Percentiles rank a stretch among this genome's conserved stretches.
phyloP scores from a whole-genome alignment of 2,797 vertebrate species.

The Enteromius argenteus region DNA sequence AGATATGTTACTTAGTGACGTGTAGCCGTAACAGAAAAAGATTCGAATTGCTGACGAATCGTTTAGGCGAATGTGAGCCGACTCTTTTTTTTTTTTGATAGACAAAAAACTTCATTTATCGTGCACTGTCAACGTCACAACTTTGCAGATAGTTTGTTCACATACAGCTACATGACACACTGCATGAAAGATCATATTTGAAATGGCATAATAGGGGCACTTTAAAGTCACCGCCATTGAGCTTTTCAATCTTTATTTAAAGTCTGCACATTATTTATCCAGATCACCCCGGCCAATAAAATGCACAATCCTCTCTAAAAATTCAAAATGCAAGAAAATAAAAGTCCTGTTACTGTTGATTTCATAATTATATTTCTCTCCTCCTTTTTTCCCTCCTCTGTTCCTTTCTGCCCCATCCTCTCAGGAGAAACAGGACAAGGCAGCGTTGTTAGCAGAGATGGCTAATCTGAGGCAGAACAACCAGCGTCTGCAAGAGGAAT shows the following conservation, averaged over 20 bases:
- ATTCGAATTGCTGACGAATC: too few species aligned
- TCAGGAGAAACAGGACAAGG: slow-evolving; percentile 95
- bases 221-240: too few species aligned
- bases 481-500: slow-evolving; percentile 90
- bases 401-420: neutral
- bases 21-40: too few species aligned
- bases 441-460: slow-evolving; percentile 88
- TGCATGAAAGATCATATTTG: too few species aligned
- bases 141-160: too few species aligned
- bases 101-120: too few species aligned
- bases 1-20: too few species aligned
- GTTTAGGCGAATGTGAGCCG: too few species aligned
- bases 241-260: neutral
- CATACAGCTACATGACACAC: too few species aligned
- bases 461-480: slow-evolving; percentile 90
- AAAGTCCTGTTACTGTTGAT: neutral
- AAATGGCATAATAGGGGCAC: too few species aligned
- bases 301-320: neutral
- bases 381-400: neutral
- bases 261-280: neutral
- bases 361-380: neutral
- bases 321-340: neutral
- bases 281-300: neutral
- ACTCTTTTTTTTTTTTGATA: too few species aligned
- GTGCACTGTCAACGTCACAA: too few species aligned